phyloP scores from a whole-genome alignment of 37 sponge, comb jelly and placozoan species.

The Aphrocallistes beatrix region DNA sequence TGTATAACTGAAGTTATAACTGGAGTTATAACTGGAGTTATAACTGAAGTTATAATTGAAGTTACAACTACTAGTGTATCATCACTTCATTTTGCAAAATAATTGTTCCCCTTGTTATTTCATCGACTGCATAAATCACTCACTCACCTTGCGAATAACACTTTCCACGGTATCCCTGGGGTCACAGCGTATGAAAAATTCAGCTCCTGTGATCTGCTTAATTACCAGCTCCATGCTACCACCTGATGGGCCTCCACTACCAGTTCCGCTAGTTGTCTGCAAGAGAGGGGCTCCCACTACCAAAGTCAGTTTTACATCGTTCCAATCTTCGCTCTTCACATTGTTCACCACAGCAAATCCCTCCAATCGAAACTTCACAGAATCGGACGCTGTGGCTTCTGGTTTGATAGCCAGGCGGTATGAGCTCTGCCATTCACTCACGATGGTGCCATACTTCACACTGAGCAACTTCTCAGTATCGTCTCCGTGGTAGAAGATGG shows the following conservation, averaged over 20 bases:
- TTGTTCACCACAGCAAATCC: slow-evolving; percentile 75
- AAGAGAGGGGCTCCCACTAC: slow-evolving; percentile 79
- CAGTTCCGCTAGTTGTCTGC: neutral
- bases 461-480: slow-evolving; percentile 28
- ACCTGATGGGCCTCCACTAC: neutral
- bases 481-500: slow-evolving; percentile 56
- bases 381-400: slow-evolving; percentile 25
- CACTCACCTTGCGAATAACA: slow-evolving; percentile 35
- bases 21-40: too few species aligned
- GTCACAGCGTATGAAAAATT: slow-evolving; percentile 36
- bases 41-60: too few species aligned
- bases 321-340: slow-evolving; percentile 79
- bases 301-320: slow-evolving; percentile 53
- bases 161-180: slow-evolving; percentile 55
- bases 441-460: slow-evolving; percentile 52
- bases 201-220: slow-evolving; percentile 29
- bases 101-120: too few species aligned
- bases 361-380: slow-evolving; percentile 35
- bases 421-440: slow-evolving; percentile 74
- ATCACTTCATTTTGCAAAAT: too few species aligned
- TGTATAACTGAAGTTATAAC: too few species aligned
- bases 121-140: neutral
- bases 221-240: slow-evolving; percentile 38
- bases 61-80: too few species aligned
- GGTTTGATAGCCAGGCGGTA: slow-evolving; percentile 41